Conservation (phyloP, 2,113 vertebrate species). For the Corythaeola cristata region DNA sequence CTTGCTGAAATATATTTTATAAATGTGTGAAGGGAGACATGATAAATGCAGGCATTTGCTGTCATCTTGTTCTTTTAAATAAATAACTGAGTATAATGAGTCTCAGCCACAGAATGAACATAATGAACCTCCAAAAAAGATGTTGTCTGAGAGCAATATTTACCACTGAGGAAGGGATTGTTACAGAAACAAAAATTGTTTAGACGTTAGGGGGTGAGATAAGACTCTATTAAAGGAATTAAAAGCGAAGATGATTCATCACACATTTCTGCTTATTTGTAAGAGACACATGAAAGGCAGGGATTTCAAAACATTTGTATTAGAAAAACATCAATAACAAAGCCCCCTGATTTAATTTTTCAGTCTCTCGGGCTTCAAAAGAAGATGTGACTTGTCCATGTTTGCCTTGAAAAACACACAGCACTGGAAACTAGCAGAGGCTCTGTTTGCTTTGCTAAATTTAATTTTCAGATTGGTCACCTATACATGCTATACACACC, state of each 20-base stretch:
- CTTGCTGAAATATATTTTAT: neutral
- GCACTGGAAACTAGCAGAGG: conserved; percentile 57
- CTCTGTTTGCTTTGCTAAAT: conserved; percentile 9
- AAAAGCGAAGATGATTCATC: conserved; percentile 76
- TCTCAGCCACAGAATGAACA: conserved; percentile 63
- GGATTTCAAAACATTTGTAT: conserved; percentile 81
- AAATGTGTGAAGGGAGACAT: neutral
- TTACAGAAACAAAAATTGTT: conserved; percentile 65
- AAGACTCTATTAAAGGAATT: conserved; percentile 82
- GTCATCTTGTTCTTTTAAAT: conserved; percentile 58
- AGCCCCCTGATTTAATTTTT: conserved; percentile 78
- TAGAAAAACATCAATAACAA: conserved; percentile 80
- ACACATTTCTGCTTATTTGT: conserved; percentile 74
- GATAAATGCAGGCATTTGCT: conserved; percentile 43
- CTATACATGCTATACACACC: neutral
- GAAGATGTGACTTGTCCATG: conserved; percentile 71
- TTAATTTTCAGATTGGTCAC: conserved; percentile 45
- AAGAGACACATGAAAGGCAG: conserved; percentile 76
- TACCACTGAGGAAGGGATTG: conserved; percentile 62
- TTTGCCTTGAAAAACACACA: conserved; percentile 68
- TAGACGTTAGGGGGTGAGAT: conserved; percentile 69
- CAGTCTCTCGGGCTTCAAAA: conserved; percentile 73
- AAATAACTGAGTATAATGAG: conserved; percentile 53
- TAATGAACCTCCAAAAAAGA: conserved; percentile 66
- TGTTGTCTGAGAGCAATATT: conserved; percentile 72